Evolutionary conservation across 2,888 invertebrate species (phyloP).

Genomic region (Heterodera filipjevi): DNA sequence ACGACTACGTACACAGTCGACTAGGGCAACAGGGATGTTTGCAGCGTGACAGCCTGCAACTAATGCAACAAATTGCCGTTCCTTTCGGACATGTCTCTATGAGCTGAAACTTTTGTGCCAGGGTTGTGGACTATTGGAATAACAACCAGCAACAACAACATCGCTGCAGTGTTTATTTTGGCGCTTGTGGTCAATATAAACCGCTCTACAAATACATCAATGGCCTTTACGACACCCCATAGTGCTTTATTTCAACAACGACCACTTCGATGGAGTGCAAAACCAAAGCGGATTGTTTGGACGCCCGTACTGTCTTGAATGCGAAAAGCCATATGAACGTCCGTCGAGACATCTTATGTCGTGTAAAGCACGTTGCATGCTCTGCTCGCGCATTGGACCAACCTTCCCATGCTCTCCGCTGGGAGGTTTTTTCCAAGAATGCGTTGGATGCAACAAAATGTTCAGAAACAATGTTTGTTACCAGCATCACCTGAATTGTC

Average conservation of each 20-base stretch:
- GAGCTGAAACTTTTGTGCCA: no score
- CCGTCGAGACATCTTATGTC: no score
- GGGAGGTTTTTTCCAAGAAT: no score
- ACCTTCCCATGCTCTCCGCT: no score
- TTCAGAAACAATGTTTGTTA: no score
- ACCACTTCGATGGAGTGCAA: slow-evolving; percentile 15
- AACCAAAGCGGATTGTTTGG: not conserved
- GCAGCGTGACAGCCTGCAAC: not conserved
- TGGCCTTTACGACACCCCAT: not conserved
- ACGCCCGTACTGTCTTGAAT: not conserved
- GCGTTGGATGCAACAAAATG: no score
- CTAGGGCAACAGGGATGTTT: not conserved
- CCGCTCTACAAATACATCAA: slow-evolving; percentile 4
- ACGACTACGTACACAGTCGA: slow-evolving; percentile 5
- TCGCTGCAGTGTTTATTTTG: no score
- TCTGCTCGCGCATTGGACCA: no score
- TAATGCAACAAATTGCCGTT: not conserved
- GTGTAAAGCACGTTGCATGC: no score
- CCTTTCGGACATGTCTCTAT: not conserved
- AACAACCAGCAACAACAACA: not conserved
- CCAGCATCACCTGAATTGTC: no score
- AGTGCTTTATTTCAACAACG: slow-evolving; percentile 6
- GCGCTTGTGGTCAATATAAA: slow-evolving; percentile 8
- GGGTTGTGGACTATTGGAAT: slow-evolving; percentile 1
- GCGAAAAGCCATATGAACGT: no score